Evolutionary conservation across 2,888 invertebrate species (phyloP).

Genomic region (Acronicta leporina): DNA sequence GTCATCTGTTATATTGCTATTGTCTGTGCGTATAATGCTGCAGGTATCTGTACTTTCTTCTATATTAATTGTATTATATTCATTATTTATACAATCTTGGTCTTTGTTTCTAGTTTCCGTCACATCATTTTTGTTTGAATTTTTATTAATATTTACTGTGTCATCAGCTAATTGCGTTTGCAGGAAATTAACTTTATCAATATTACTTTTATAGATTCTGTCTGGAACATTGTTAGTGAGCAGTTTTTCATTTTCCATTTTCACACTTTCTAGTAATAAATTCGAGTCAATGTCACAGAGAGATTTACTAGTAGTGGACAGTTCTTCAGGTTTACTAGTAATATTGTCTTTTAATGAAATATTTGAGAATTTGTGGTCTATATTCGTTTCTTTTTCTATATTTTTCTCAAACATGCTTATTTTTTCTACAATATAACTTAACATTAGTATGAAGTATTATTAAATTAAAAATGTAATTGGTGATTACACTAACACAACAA

Average conservation of each 20-base stretch:
- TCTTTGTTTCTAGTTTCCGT: conserved; percentile 60
- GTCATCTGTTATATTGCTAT: conserved; percentile 81
- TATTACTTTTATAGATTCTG: conserved; percentile 79
- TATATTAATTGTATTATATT: conserved; percentile 36
- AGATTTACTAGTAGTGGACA: conserved; percentile 63
- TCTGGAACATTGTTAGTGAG: conserved; percentile 65
- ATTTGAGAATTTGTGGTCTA: conserved; percentile 76
- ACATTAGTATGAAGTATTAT: conserved; percentile 26
- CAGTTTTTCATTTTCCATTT: conserved; percentile 47
- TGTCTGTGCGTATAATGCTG: conserved; percentile 59
- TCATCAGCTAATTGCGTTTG: conserved; percentile 79
- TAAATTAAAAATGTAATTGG: neutral
- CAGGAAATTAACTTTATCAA: conserved; percentile 81
- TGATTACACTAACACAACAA: conserved; percentile 21
- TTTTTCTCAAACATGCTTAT: conserved; percentile 86
- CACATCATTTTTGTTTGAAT: conserved; percentile 57
- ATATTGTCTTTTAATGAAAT: conserved; percentile 76
- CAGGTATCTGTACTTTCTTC: conserved; percentile 48
- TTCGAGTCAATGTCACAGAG: conserved; percentile 64
- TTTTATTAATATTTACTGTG: conserved; percentile 59
- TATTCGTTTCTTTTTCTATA: conserved; percentile 73
- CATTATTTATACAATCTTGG: conserved; percentile 60
- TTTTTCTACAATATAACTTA: conserved; percentile 74
- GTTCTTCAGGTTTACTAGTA: conserved; percentile 70
- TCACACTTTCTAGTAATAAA: conserved; percentile 40